Conservation (phyloP, 2,797 vertebrate genomes). For the Sebastiscus albofasciatus region DNA sequence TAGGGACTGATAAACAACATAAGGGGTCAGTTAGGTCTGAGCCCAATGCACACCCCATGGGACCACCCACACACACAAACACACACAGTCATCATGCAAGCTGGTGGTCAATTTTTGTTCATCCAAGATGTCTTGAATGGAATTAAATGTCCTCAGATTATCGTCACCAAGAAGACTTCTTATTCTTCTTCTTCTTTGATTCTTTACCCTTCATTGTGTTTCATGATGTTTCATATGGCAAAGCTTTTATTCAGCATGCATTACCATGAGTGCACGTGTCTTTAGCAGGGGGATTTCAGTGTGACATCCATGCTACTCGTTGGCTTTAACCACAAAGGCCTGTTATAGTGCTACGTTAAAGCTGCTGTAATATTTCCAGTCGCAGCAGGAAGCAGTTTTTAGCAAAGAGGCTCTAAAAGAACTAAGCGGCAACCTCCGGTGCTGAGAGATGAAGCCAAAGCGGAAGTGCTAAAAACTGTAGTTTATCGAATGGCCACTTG, state of each 20-base stretch:
- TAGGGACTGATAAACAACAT: conserved; percentile 63
- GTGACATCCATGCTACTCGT: neutral
- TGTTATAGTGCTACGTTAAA: neutral
- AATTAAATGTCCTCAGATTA: neutral
- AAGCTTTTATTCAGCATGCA: neutral
- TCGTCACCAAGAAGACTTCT: neutral
- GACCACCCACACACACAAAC: conserved; percentile 51
- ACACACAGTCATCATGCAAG: conserved; percentile 7
- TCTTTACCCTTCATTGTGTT: neutral
- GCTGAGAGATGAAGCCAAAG: too few species aligned
- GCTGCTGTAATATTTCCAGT: neutral
- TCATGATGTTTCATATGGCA: neutral
- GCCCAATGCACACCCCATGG: conserved; percentile 28
- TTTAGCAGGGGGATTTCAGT: neutral
- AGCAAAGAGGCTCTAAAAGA: neutral
- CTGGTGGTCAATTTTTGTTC: conserved; percentile 11
- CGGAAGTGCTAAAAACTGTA: too few species aligned
- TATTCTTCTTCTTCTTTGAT: neutral
- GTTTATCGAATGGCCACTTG: too few species aligned
- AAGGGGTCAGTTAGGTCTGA: conserved; percentile 58
- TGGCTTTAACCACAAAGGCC: neutral
- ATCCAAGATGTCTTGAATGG: too few species aligned
- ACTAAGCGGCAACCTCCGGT: too few species aligned
- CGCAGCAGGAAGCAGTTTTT: neutral
- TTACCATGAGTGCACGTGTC: neutral